Evolutionary conservation across 2,797 vertebrate species (phyloP), one percentile per base, ranked within the genome.

Genomic region (Bradypodion ventrale): DNA sequence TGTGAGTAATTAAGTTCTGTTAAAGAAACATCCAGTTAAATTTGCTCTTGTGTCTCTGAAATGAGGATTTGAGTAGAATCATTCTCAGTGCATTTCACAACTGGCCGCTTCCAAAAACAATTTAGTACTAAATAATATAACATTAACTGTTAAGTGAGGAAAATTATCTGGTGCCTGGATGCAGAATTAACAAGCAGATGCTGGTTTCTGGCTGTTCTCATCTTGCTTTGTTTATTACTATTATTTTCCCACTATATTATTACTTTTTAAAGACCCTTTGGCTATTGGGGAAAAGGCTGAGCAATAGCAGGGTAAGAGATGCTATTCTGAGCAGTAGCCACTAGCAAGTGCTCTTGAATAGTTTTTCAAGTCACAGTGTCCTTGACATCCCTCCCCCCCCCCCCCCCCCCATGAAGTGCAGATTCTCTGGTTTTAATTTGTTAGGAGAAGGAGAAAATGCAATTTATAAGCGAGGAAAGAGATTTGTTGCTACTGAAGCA

Each of bases 331-430:
- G 85, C 83, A 92, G 90, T 66, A 94, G 86, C 97, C 97, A 94
- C 97, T 97, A 98, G 97, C 96, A 97, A 97, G 97, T 97, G 97
- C 97, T 98, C 97, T 97, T 98, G 95, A 97, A 97, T 95, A 97
- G 96, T 88, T 96, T 97, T 96, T 97, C 90, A 81, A 90, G 89
- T 78, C 79, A 83, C 23, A 60, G 73, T 85, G 82, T 69, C 89
- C 84, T 91, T 91, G 91, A 91, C 37, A 35, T 8, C 32, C 21
- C 40, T 13, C 25, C 13, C 78, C 79, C 4, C 23, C 21, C 40
- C 13, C 25, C 13, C 78, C 79, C 4, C 23, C 23, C 59, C 52
- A 77, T 68, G 89, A 93, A 82, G 60, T 6, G 85, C 70, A 16
- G 81, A 90, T 92, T 59, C 89, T 95, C 94, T 94, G 93, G 80